A percentile compares a stretch with the other conserved stretches of the same genome.
phyloP scores from a whole-genome alignment of 2,797 vertebrate species.

The Fistularia tabacaria region DNA sequence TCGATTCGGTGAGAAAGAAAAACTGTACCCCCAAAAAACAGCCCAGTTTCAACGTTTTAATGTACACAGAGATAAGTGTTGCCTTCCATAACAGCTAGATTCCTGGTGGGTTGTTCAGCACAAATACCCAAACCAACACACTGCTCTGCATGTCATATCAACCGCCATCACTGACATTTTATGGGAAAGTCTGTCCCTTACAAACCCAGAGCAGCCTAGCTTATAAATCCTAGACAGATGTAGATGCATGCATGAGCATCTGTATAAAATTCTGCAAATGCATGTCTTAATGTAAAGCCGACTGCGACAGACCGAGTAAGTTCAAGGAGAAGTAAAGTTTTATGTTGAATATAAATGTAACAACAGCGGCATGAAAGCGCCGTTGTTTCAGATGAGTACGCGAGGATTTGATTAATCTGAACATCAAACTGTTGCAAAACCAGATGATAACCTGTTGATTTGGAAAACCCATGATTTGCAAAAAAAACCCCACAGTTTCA shows the following conservation, averaged over 20 bases:
- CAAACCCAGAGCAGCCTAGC: conserved; percentile 67
- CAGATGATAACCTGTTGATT: no score
- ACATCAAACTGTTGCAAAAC: no score
- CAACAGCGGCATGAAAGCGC: neutral
- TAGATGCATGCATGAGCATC: conserved; percentile 38
- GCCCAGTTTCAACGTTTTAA: conserved; percentile 17
- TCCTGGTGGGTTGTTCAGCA: conserved; percentile 35
- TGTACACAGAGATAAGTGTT: conserved; percentile 74
- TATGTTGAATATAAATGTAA: neutral
- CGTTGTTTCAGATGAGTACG: neutral
- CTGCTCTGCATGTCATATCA: conserved; percentile 67
- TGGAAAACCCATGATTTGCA: no score
- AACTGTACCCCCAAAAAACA: no score
- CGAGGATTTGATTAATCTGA: neutral
- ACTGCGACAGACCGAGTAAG: neutral
- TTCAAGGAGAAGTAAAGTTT: neutral
- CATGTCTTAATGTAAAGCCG: conserved; percentile 6
- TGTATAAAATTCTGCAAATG: conserved; percentile 26
- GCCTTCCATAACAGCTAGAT: conserved; percentile 68
- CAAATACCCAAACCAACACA: conserved; percentile 28
- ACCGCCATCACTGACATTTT: conserved; percentile 75
- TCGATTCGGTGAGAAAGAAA: no score
- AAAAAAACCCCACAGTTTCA: no score
- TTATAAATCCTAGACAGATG: conserved; percentile 70
- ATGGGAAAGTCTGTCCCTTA: conserved; percentile 76